Percentiles rank a stretch among this genome's conserved stretches.
These are phyloP conservation scores for Taurulus bubalis DNA, from an alignment of 2,113 vertebrate genomes.

Conservation along the genomic window DNA sequence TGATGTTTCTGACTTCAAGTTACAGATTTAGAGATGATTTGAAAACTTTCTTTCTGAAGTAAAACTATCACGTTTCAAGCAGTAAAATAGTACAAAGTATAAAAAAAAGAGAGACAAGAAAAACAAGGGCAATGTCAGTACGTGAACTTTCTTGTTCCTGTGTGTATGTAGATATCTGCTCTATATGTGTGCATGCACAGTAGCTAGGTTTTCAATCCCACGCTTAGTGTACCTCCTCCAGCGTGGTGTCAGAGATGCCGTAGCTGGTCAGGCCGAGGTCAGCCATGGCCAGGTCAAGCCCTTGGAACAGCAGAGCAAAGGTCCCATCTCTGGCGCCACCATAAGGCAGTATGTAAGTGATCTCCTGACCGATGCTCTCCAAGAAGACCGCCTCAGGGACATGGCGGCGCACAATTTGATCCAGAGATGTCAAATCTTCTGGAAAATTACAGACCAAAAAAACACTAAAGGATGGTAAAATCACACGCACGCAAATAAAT, in stretches of 20 bases:
- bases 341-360: slow-evolving; percentile 95
- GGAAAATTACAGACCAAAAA: slow-evolving; percentile 12
- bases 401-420: slow-evolving; percentile 79
- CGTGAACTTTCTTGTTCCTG: neutral
- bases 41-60: neutral
- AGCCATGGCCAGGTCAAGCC: slow-evolving; percentile 90
- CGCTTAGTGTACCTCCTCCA: slow-evolving; percentile 91
- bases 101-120: neutral
- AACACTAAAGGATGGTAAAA: neutral
- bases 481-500: neutral
- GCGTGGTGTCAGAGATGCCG: slow-evolving; percentile 95
- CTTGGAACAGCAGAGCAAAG: slow-evolving; percentile 92
- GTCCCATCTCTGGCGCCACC: slow-evolving; percentile 91
- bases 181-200: neutral
- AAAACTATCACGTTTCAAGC: too few relatives aligned
- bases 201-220: neutral
- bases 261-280: slow-evolving; percentile 94
- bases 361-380: slow-evolving; percentile 95
- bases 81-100: neutral
- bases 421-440: slow-evolving; percentile 71
- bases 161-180: neutral
- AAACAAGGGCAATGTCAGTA: neutral
- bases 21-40: neutral
- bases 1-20: neutral
- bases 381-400: slow-evolving; percentile 90